These are phyloP conservation scores for Melanotaenia parkinsoni DNA, from an alignment of 2,797 vertebrate genomes.

Conservation along the genomic window DNA sequence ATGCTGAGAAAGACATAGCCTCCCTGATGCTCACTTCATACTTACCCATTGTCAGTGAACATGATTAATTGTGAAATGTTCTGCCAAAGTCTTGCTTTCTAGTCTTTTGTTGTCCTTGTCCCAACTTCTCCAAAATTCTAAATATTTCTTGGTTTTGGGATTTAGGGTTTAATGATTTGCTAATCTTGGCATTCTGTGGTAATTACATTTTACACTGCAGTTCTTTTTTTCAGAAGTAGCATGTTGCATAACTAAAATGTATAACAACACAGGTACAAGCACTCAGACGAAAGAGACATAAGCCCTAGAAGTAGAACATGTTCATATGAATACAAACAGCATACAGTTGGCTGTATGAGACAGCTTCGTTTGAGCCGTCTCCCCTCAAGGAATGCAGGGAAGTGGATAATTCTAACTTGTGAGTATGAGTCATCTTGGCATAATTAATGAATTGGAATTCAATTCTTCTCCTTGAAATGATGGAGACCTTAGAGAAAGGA, in stretches of 20 bases:
- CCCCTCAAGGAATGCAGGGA: constrained; percentile 39
- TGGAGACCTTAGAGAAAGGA: constrained; percentile 44
- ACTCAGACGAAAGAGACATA: neutral
- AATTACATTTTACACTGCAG: too few species aligned
- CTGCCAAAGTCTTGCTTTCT: neutral
- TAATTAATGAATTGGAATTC: constrained; percentile 66
- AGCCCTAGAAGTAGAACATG: constrained; percentile 21
- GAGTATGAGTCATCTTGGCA: constrained; percentile 63
- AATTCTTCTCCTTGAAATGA: constrained; percentile 46
- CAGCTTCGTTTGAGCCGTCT: constrained; percentile 46
- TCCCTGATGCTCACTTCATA: neutral
- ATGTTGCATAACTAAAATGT: neutral
- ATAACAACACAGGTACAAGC: neutral
- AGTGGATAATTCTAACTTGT: constrained; percentile 55
- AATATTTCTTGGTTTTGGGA: neutral
- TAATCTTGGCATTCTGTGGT: neutral
- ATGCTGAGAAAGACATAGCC: neutral
- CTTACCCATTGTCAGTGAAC: neutral
- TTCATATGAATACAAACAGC: constrained; percentile 8
- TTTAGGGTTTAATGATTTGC: neutral
- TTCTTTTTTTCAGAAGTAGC: neutral
- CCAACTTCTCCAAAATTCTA: neutral
- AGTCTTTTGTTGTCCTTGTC: neutral
- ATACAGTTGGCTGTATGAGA: constrained; percentile 23
- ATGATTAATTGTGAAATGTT: neutral